A percentile compares a stretch with the other conserved stretches of the same genome.
Conservation (phyloP, 2,113 vertebrate genomes). For the Pelusios castaneus region DNA sequence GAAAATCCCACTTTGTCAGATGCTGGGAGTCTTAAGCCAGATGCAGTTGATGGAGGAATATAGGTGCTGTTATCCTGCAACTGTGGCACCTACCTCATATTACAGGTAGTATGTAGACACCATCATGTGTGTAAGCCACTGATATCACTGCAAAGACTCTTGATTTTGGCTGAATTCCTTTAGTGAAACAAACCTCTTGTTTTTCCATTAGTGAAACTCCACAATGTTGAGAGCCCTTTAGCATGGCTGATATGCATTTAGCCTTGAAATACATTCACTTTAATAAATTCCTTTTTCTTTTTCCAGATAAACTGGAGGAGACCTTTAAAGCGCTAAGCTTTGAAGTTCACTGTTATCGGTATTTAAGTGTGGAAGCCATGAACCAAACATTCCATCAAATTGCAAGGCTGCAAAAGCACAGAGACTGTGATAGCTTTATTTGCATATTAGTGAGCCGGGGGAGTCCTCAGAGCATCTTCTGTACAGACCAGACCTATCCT, state of each 20-base stretch:
- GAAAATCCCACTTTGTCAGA: no score
- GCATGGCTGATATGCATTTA: neutral
- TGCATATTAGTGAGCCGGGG: slow-evolving; percentile 91
- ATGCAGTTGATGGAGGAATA: neutral
- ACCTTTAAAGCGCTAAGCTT: slow-evolving; percentile 84
- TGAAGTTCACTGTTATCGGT: slow-evolving; percentile 61
- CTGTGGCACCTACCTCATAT: neutral
- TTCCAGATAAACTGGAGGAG: slow-evolving; percentile 78
- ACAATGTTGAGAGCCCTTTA: neutral
- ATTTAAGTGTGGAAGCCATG: slow-evolving; percentile 46
- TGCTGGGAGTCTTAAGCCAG: neutral
- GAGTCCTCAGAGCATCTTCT: slow-evolving; percentile 74
- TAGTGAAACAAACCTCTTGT: neutral
- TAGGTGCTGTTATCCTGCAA: neutral
- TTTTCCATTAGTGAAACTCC: neutral
- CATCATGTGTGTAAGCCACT: neutral
- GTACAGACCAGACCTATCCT: slow-evolving; percentile 66
- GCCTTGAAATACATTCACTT: neutral
- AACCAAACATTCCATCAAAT: slow-evolving; percentile 53
- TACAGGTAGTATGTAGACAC: neutral
- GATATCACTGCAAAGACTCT: neutral
- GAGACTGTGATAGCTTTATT: slow-evolving; percentile 78
- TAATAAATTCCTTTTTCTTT: slow-evolving; percentile 20
- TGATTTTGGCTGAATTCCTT: neutral
- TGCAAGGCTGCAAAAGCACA: slow-evolving; percentile 64